Conservation (phyloP, 1,140 invertebrate species). For the Ruditapes philippinarum region DNA sequence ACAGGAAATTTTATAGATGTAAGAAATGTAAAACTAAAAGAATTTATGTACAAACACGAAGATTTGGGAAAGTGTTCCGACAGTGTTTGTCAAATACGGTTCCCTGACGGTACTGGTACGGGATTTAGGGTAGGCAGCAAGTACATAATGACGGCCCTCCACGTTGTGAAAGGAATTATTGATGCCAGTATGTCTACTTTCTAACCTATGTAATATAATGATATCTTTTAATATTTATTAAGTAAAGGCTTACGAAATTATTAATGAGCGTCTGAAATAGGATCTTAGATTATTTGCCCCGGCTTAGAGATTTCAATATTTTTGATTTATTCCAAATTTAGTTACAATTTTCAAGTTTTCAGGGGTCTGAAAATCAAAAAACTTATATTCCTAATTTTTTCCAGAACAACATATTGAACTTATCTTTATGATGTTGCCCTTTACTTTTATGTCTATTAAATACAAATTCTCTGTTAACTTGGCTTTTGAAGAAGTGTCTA, state of each 20-base stretch:
- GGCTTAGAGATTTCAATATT: neutral
- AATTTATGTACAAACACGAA: neutral
- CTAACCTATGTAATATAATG: neutral
- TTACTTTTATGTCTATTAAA: too few species aligned
- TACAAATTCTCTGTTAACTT: too few species aligned
- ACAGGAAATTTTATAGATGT: neutral
- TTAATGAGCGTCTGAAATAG: neutral
- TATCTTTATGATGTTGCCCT: too few species aligned
- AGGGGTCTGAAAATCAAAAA: too few species aligned
- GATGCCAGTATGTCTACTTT: neutral
- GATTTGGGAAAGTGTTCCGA: neutral
- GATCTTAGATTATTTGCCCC: neutral
- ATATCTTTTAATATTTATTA: neutral
- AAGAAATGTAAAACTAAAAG: neutral
- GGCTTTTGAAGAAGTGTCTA: too few species aligned
- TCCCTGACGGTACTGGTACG: neutral
- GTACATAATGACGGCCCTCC: neutral
- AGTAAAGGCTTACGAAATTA: neutral
- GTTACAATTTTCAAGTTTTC: too few species aligned
- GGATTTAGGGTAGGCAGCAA: neutral
- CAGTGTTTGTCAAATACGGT: neutral
- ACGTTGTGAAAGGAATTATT: neutral
- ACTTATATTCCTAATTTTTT: too few species aligned
- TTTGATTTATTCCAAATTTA: neutral
- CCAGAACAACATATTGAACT: too few species aligned